phyloP scores from a whole-genome alignment of 2,888 invertebrate species.

The Xestia rhomboidea region DNA sequence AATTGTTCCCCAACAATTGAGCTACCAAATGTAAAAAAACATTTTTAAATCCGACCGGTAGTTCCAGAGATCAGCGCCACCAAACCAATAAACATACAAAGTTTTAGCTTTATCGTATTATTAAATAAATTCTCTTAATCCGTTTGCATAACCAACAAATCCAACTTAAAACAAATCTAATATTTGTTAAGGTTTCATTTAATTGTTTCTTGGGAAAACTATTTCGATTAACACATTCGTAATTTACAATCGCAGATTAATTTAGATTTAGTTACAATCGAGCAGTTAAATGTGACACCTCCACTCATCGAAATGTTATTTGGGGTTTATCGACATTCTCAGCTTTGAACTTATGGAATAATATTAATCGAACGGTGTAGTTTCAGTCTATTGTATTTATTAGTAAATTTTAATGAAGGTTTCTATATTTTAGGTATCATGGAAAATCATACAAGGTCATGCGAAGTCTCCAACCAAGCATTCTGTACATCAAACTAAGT shows the following conservation, averaged over 20 bases:
- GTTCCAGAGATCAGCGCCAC: neutral
- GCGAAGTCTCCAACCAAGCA: no score
- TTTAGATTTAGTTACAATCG: neutral
- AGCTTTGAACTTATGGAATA: constrained; percentile 45
- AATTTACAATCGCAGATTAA: constrained; percentile 2
- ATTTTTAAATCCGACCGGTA: no score
- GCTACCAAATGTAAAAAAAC: no score
- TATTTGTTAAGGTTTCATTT: no score
- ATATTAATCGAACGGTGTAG: constrained; percentile 32
- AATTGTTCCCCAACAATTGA: neutral
- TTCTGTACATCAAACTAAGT: no score
- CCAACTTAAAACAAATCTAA: no score
- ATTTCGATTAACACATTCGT: neutral
- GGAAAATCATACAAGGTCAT: neutral
- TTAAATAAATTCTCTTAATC: neutral
- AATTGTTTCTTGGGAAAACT: neutral
- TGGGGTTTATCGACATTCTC: constrained; percentile 65
- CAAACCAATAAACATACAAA: neutral
- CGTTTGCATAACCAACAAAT: neutral
- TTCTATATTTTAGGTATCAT: neutral
- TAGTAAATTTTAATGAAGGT: neutral
- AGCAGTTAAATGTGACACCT: constrained; percentile 58
- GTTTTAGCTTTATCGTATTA: neutral
- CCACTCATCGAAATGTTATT: constrained; percentile 68
- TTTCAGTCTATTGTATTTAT: neutral